Percentiles rank a stretch among this genome's conserved stretches.
Evolutionary conservation across 2,113 vertebrate genomes (phyloP).

Genomic region (Triplophysa dalaica): DNA sequence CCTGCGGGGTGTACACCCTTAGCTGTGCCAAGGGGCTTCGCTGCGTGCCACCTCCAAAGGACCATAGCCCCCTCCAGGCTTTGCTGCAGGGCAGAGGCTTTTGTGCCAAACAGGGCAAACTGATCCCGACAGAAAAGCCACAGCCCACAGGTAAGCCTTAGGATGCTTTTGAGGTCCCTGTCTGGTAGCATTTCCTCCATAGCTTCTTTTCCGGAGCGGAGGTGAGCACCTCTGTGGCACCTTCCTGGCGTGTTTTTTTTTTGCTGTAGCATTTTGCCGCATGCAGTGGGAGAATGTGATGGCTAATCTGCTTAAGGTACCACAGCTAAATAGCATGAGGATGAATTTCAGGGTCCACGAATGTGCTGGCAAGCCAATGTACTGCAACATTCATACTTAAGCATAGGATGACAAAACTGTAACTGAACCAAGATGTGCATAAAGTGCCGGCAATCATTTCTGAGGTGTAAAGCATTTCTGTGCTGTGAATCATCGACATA

Average conservation of each 20-base stretch:
- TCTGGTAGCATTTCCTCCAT: not conserved
- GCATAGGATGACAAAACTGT: conserved; percentile 52
- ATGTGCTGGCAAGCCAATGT: conserved; percentile 55
- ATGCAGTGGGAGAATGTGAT: conserved; percentile 33
- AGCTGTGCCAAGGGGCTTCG: conserved; percentile 79
- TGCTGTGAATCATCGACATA: conserved; percentile 27
- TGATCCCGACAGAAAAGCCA: conserved; percentile 72
- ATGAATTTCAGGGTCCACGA: conserved; percentile 58
- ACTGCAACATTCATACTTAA: conserved; percentile 57
- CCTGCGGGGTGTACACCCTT: conserved; percentile 78
- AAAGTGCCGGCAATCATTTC: conserved; percentile 42
- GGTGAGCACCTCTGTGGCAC: not conserved
- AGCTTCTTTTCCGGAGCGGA: not conserved
- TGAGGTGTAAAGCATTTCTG: conserved; percentile 32
- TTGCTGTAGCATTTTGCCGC: not conserved
- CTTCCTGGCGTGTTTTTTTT: not conserved
- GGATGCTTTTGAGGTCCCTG: conserved; percentile 15
- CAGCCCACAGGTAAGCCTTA: conserved; percentile 73
- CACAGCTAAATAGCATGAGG: conserved; percentile 31
- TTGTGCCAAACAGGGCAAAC: conserved; percentile 71
- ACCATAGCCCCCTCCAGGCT: conserved; percentile 79
- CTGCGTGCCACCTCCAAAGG: conserved; percentile 75
- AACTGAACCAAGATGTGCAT: conserved; percentile 40
- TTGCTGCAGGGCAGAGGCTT: conserved; percentile 78
- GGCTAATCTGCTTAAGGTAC: conserved; percentile 43